Evolutionary conservation across 64 coral and sea anemone species (phyloP), one percentile per base, ranked within the genome.

Genomic region (Montipora foliosa): DNA sequence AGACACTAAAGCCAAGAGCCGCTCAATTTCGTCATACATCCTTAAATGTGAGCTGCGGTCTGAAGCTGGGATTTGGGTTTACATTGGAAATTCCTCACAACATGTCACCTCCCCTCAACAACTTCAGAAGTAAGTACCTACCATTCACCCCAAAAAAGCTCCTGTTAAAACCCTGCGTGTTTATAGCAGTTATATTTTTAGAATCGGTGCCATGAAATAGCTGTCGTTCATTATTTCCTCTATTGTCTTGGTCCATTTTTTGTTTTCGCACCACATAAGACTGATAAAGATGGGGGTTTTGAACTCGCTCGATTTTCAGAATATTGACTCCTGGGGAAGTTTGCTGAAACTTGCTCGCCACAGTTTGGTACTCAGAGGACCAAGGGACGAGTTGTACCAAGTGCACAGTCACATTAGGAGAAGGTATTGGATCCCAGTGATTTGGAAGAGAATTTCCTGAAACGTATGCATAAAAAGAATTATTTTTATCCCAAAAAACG

Each of bases 211-310:
- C 81, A 67, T 84, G 61, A 44, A 84, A 84, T 25, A 84, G 37
- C 60, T 84, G 81, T 47, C 16, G 15, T 69, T 84, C 81, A 45
- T 15, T 84, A 59, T 84, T 68, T 84, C 81, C 13, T 68, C 81
- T 60, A 67, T 19, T 48, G 16, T 68, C 81, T 19, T 84, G 64
- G 45, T 67, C 44, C 61, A 84, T 84, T 44, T 69, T 84, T 60
- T 84, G 16, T 20, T 84, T 84, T 48, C 81, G 9, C 62, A 84
- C 59, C 81, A 69, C 20, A 59, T 69, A 69, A 17, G 29, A 20
- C 61, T 84, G 37, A 17, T 84, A 84, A 46, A 84, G 81, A 84
- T 84, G 81, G 47, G 81, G 81, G 67, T 84, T 84, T 44, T 84
- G 81, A 6, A 84, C 44, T 67, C 81, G 29, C 15, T 84, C 81